Evolutionary conservation across 2,888 invertebrate genomes (phyloP), one percentile per base, ranked within the genome.

Genomic region (Eustalomyia histrio): DNA sequence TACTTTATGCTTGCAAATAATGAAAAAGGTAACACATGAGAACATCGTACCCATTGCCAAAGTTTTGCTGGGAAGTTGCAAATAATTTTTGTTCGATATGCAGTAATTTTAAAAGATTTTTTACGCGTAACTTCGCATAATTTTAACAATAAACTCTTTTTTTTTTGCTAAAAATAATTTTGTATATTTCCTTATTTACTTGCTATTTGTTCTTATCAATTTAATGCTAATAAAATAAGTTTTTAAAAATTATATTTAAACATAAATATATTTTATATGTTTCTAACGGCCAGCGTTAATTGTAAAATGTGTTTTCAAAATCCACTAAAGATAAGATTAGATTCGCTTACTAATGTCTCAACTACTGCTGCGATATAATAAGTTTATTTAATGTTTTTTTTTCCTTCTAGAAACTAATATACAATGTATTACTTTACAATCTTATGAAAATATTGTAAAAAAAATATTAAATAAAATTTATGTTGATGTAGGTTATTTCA

Each of bases 401-500:
- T 21, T 21, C 2, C 21, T 21, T 21, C 21, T 21, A n/a, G n/a
- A n/a, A n/a, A 35, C 3, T 6, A 35, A 35, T 7, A 35, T 39
- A n/a, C 43, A n/a, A 3, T 47, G n/a, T n/a, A 47, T 47, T 4
- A n/a, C 43, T 47, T 47, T 47, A 47, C 43, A 47, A 47, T 47
- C 43, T 47, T 47, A 47, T 14, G 6, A 47, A 14, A 47, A 47
- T 47, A 47, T 47, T 47, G n/a, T 7, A 35, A 16, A 47, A 47
- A 63, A 55, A 71, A 39, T 52, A 72, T 33, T 72, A 65, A 72
- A 68, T 52, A 74, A 33, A 74, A 58, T 17, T 55, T 33, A 18
- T 75, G 60, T 75, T 76, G 68, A 80, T 76, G 80, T 80, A 73
- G 80, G 80, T 80, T 80, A 80, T 75, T 75, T 71, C 61, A 80